Base-by-base conservation (phyloP, 2,113 vertebrate species). In the Dipodomys spectabilis region DNA sequence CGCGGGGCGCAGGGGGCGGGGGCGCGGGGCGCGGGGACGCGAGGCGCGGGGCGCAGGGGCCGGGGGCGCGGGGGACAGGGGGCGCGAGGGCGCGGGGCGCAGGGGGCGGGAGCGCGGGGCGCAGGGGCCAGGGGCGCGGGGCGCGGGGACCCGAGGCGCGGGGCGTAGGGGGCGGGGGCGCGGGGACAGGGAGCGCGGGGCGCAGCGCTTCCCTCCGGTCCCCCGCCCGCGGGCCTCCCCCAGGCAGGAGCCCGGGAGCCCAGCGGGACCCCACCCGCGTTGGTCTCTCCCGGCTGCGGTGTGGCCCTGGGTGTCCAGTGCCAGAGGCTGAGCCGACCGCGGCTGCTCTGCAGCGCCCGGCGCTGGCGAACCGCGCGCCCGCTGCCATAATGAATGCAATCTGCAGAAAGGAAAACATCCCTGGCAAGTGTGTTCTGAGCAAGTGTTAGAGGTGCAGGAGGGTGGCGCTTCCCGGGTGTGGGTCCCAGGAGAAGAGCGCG, bases 351-450 rank as follows among this genome's bases (percentile, higher is more conserved):
- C 95, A 97, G 97, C 96, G 96, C 95, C 96, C 85, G 87, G 97
- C 92, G 96, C 68, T 4, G 96, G 95, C 95, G 80, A 90, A 64
- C 82, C 96, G 95, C 81, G 79, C 91, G 93, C 94, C 93, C 9
- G 32, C 90, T 80, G 95, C 93, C 96, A 35, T 97, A 97, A 97
- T 97, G 95, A 97, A 98, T 97, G 97, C 97, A 97, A 97, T 98
- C 96, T 97, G 97, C 96, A 97, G 97, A 96, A 97, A 97, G 82
- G 96, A 98, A 97, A 98, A 97, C 97, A 94, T 95, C 96, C 97
- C 97, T 88, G 96, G 97, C 98, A 95, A 94, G 97, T 93, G 96
- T 97, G 97, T 96, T 98, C 97, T 96, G 97, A 98, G 97, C 97
- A 98, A 98, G 97, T 98, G 97, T 96, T 97, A 39, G 39, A 39